Evolutionary conservation across 2,113 vertebrate species (phyloP).

Genomic region (Ptilorrhoa leucosticta): DNA sequence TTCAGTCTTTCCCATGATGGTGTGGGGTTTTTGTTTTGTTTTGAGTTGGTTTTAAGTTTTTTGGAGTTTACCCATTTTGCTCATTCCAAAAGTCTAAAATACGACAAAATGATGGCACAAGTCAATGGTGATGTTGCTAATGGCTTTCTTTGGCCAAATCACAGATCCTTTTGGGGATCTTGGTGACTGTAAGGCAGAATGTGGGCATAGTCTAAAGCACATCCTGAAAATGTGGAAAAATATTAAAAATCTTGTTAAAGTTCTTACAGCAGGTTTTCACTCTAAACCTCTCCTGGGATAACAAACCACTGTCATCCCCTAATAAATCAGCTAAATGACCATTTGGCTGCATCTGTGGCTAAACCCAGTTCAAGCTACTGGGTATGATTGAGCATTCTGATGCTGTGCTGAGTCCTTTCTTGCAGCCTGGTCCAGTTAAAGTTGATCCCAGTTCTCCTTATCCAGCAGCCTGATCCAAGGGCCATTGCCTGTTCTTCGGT

Average conservation of each 20-base stretch:
- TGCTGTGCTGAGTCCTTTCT: background rate
- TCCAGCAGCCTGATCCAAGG: background rate
- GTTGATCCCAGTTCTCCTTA: background rate
- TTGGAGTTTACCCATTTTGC: background rate
- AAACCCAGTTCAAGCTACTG: background rate
- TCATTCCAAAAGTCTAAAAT: background rate
- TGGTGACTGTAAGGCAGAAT: background rate
- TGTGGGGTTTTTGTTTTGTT: background rate
- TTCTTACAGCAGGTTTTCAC: background rate
- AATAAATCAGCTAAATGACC: background rate
- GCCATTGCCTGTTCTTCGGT: too few relatives aligned
- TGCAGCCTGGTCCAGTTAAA: background rate
- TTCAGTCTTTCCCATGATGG: background rate
- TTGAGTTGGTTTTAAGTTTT: background rate
- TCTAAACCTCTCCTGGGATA: background rate
- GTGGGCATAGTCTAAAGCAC: background rate
- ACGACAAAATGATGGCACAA: background rate
- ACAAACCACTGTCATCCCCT: background rate
- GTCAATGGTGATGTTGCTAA: background rate
- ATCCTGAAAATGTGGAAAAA: background rate
- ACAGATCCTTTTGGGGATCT: background rate
- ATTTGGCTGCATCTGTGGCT: background rate
- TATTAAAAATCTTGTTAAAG: background rate
- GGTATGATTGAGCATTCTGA: background rate
- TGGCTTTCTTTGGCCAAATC: background rate